Conservation (phyloP, 2,888 invertebrate species). For the Bugulina stolonifera region DNA sequence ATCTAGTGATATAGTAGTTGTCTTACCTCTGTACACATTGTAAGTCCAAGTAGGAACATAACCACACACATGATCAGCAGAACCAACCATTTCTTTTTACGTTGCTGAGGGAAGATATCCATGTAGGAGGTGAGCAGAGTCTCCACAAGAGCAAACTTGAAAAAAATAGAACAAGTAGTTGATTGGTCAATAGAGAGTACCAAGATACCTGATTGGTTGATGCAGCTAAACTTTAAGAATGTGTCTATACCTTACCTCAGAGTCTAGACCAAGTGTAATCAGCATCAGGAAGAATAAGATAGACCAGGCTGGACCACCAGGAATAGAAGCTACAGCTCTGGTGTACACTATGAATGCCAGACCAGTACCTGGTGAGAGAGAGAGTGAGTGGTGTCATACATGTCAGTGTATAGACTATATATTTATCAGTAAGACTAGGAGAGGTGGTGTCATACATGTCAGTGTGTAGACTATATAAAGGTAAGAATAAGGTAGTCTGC, state of each 20-base stretch:
- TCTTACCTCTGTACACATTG: constrained; percentile 63
- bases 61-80: constrained; percentile 63
- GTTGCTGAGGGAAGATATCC: not conserved
- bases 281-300: constrained; percentile 15
- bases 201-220: no score
- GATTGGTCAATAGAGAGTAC: no score
- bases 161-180: no score
- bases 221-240: no score
- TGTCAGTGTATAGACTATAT: no score
- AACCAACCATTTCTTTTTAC: constrained; percentile 50
- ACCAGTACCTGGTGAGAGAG: constrained; percentile 17
- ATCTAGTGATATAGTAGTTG: not conserved
- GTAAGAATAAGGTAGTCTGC: no score
- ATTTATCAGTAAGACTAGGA: no score
- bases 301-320: constrained; percentile 2
- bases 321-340: constrained; percentile 2
- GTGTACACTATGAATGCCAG: constrained; percentile 16
- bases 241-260: no score
- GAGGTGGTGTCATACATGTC: no score
- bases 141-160: constrained; percentile 24
- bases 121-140: constrained; percentile 14
- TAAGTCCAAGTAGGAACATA: constrained; percentile 66
- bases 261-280: constrained; percentile 16
- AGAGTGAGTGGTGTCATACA: no score
- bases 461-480: no score